Conservation (phyloP, 2,888 invertebrate genomes). For the Portevinia maculata region DNA sequence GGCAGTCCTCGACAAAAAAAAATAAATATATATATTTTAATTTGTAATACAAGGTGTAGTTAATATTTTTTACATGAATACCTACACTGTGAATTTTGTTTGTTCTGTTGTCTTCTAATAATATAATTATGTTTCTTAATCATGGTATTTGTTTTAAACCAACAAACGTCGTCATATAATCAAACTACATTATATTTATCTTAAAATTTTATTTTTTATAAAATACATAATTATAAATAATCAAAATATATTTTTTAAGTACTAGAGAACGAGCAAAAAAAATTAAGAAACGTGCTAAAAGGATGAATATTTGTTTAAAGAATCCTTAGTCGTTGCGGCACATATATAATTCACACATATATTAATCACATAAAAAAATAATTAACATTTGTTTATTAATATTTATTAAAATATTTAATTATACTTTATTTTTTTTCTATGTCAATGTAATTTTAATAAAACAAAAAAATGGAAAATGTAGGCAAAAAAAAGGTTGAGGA, state of each 20-base stretch:
- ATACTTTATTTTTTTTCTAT: slow-evolving; percentile 51
- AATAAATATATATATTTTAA: slow-evolving; percentile 66
- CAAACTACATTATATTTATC: slow-evolving; percentile 24
- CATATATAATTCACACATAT: slow-evolving; percentile 41
- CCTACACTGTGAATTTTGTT: not conserved
- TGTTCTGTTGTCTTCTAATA: slow-evolving; percentile 50
- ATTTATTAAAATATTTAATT: slow-evolving; percentile 56
- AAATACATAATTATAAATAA: slow-evolving; percentile 48
- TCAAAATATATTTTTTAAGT: slow-evolving; percentile 51
- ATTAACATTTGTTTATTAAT: slow-evolving; percentile 50
- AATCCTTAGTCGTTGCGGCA: slow-evolving; percentile 69
- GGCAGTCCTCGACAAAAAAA: slow-evolving; percentile 78
- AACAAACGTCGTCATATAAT: slow-evolving; percentile 36
- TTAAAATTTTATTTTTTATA: slow-evolving; percentile 39
- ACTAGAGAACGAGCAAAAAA: slow-evolving; percentile 33
- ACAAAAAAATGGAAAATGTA: slow-evolving; percentile 18
- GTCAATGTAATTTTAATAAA: slow-evolving; percentile 54
- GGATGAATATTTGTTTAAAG: slow-evolving; percentile 74
- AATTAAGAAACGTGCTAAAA: slow-evolving; percentile 54
- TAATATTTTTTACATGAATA: slow-evolving; percentile 47
- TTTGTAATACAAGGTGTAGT: slow-evolving; percentile 47
- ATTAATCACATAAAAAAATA: slow-evolving; percentile 22
- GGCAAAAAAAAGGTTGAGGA: slow-evolving; percentile 56
- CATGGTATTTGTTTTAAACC: slow-evolving; percentile 36
- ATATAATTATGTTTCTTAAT: slow-evolving; percentile 26